Evolutionary conservation across 92 coral and sea anemone species (phyloP).

Genomic region (Heteractis magnifica): DNA sequence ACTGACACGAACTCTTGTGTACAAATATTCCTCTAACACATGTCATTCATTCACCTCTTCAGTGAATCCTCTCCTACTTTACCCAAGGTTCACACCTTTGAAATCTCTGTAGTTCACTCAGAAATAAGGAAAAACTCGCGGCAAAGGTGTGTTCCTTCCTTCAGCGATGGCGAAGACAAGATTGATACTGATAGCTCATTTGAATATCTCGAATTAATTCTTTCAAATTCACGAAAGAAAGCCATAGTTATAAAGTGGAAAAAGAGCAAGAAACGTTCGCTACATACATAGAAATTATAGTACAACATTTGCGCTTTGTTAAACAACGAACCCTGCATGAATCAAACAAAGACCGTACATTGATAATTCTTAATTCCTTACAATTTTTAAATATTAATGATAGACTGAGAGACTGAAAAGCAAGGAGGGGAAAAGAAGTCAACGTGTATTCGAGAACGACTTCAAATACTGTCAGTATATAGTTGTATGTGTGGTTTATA

Average conservation of each 20-base stretch:
- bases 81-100: background rate
- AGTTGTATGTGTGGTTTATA: background rate
- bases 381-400: constrained; percentile 25
- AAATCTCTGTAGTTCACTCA: background rate
- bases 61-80: background rate
- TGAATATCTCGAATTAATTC: background rate
- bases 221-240: background rate
- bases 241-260: background rate
- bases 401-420: background rate
- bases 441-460: background rate
- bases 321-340: background rate
- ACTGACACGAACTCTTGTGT: background rate
- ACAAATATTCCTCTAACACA: background rate
- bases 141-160: background rate
- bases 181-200: background rate
- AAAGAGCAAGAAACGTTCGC: background rate
- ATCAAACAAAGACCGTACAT: background rate
- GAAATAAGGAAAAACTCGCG: background rate
- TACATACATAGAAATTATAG: background rate
- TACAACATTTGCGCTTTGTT: background rate
- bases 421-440: background rate
- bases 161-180: background rate
- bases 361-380: constrained; percentile 7
- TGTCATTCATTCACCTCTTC: background rate
- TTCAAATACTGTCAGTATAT: background rate